Evolutionary conservation across 2,888 invertebrate genomes (phyloP).

Genomic region (Athalia cordata): DNA sequence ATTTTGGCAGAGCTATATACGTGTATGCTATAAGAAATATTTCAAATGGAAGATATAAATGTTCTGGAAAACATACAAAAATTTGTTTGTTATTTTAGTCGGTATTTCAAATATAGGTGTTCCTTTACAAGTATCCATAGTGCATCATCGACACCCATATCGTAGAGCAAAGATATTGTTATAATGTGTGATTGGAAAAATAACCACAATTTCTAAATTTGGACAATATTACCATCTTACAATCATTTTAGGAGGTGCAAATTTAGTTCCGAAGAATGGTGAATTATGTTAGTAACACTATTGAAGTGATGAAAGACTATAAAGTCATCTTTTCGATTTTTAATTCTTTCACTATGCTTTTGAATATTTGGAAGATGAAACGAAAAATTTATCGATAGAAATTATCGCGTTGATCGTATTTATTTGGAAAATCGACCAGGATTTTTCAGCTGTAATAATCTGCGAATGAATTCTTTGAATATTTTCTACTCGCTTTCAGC

Average conservation of each 20-base stretch:
- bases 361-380: not conserved
- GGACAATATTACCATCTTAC: not conserved
- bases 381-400: constrained; percentile 27
- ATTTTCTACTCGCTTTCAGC: not conserved
- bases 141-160: not conserved
- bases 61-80: constrained; percentile 43
- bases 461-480: constrained; percentile 7
- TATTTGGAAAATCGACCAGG: constrained; percentile 9
- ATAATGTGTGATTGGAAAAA: not conserved
- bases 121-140: not conserved
- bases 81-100: constrained; percentile 21
- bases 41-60: constrained; percentile 41
- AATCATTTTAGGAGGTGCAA: no score
- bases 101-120: constrained; percentile 10
- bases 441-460: constrained; percentile 7
- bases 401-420: constrained; percentile 40
- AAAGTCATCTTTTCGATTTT: not conserved
- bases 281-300: no score
- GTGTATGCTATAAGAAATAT: constrained; percentile 31
- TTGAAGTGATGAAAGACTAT: no score
- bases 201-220: constrained; percentile 16
- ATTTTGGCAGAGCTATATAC: constrained; percentile 19
- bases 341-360: constrained; percentile 1
- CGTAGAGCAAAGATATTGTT: constrained; percentile 11
- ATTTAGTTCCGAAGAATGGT: no score